Percentiles rank a stretch among this genome's conserved stretches.
These are phyloP conservation scores for Aphrocallistes beatrix DNA, from an alignment of 37 sponge, comb jelly and placozoan species.

Conservation along the genomic window DNA sequence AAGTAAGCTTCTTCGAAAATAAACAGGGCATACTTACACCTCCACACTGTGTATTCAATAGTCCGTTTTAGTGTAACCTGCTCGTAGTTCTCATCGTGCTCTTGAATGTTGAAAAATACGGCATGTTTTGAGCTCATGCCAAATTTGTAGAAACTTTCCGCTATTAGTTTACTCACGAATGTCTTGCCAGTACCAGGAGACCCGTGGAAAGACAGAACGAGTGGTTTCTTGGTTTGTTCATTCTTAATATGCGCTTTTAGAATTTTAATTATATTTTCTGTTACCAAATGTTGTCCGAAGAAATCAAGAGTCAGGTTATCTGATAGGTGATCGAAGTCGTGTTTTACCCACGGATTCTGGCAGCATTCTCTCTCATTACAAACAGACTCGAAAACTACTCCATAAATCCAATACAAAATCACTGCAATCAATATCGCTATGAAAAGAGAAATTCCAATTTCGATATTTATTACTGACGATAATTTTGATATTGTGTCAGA, in stretches of 20 bases:
- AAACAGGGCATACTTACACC: background rate
- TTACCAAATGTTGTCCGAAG: constrained; percentile 22
- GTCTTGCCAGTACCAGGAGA: constrained; percentile 23
- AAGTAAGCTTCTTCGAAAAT: background rate
- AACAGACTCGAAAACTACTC: too few relatives aligned
- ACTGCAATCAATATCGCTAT: too few relatives aligned
- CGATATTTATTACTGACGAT: too few relatives aligned
- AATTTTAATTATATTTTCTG: background rate
- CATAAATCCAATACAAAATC: too few relatives aligned
- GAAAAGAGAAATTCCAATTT: too few relatives aligned
- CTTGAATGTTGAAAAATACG: background rate
- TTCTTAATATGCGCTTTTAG: constrained; percentile 14
- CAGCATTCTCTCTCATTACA: background rate
- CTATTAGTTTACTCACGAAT: background rate
- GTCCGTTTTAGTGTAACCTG: too few relatives aligned
- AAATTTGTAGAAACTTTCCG: background rate
- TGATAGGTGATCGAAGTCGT: background rate
- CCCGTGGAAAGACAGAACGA: constrained; percentile 25
- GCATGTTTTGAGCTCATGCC: constrained; percentile 5
- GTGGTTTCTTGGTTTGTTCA: background rate
- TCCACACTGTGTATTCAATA: background rate
- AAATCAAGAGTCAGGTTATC: background rate
- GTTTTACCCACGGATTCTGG: background rate
- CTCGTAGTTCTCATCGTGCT: background rate
- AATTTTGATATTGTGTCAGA: too few relatives aligned